These are phyloP conservation scores for Sturmia bella DNA, from an alignment of 2,888 invertebrate genomes.

Conservation along the genomic window DNA sequence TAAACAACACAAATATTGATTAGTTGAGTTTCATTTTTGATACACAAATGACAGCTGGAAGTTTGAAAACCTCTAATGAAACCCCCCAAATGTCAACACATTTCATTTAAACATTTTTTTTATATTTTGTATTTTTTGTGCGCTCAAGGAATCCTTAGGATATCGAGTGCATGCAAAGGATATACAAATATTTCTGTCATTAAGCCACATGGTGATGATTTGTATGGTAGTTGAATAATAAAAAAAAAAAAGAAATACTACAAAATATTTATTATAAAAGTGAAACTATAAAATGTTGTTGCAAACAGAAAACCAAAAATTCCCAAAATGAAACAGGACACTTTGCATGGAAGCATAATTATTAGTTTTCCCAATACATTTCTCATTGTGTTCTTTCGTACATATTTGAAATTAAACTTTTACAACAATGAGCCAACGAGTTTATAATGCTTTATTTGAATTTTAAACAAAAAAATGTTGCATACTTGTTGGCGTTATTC, in stretches of 20 bases:
- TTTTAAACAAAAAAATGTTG: too few species aligned
- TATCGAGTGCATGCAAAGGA: background rate
- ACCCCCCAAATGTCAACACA: constrained; percentile 61
- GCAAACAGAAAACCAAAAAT: background rate
- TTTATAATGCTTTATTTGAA: too few species aligned
- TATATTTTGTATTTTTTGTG: background rate
- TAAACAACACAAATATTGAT: constrained; percentile 18
- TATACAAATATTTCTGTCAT: constrained; percentile 30
- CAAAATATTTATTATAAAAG: constrained; percentile 35
- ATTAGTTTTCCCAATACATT: too few species aligned
- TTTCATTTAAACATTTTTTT: background rate
- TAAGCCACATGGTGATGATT: constrained; percentile 22
- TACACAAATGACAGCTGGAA: constrained; percentile 54
- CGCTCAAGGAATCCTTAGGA: constrained; percentile 31
- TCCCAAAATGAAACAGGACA: constrained; percentile 19
- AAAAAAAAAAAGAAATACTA: too few species aligned
- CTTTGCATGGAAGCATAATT: too few species aligned
- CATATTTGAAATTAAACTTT: too few species aligned
- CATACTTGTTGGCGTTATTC: too few species aligned
- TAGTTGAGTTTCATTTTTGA: constrained; percentile 21
- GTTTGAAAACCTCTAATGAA: constrained; percentile 40
- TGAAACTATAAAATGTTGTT: background rate
- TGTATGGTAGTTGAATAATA: constrained; percentile 1
- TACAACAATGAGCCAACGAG: too few species aligned
- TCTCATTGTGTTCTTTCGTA: too few species aligned